Conservation (phyloP, 2,113 vertebrate genomes). For the Pardalotus punctatus region DNA sequence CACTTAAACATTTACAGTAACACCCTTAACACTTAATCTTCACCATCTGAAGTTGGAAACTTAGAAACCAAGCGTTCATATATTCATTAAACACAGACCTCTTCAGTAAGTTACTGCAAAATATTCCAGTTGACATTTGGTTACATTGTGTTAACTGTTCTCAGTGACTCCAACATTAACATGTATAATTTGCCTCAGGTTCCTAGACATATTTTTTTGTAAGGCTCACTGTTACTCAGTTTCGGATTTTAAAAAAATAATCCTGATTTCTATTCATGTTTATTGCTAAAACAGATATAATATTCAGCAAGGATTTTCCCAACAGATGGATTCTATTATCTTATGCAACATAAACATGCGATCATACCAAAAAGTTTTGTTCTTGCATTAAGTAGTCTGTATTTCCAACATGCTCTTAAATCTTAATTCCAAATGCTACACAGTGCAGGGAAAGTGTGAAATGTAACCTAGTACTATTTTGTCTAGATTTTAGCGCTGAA, state of each 20-base stretch:
- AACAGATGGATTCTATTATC: slow-evolving; percentile 16
- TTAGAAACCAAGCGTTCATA: not conserved
- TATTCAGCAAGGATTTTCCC: slow-evolving; percentile 21
- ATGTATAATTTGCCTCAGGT: not conserved
- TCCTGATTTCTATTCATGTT: not conserved
- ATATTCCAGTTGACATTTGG: slow-evolving; percentile 18
- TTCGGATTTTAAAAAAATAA: not conserved
- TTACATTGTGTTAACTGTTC: not conserved
- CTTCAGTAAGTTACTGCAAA: not conserved
- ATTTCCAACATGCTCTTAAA: not conserved
- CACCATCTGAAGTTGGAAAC: slow-evolving; percentile 24
- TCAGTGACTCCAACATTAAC: not conserved
- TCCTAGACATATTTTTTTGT: not conserved
- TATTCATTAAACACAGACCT: slow-evolving; percentile 21
- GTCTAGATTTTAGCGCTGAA: not conserved
- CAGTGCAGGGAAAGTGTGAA: not conserved
- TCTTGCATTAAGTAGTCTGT: not conserved
- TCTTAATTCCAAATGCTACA: not conserved
- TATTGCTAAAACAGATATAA: not conserved
- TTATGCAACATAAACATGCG: not conserved
- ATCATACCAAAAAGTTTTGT: not conserved
- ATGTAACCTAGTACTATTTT: not conserved
- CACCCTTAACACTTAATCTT: slow-evolving; percentile 39
- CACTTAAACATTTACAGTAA: slow-evolving; percentile 30
- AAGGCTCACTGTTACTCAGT: not conserved